These are phyloP conservation scores for Axea sp. DNA, from an alignment of 2,888 invertebrate genomes.

Conservation along the genomic window DNA sequence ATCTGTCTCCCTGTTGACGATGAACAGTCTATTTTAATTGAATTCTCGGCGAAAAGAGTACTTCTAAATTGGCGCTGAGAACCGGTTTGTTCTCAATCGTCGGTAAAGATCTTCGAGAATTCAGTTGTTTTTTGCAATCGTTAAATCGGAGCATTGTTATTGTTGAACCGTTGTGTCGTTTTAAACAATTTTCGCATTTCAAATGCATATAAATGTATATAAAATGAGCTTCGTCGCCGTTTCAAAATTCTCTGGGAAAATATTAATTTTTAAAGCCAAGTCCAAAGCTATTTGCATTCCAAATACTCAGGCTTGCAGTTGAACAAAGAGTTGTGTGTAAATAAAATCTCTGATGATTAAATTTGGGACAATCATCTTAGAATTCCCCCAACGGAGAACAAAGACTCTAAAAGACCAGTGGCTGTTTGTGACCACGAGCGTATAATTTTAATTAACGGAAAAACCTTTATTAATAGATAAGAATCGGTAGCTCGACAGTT, in stretches of 20 bases:
- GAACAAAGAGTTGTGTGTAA: too few relatives aligned
- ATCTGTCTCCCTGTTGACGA: constrained; percentile 50
- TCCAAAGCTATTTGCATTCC: too few relatives aligned
- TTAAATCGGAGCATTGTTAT: constrained; percentile 20
- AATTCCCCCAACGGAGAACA: constrained; percentile 8
- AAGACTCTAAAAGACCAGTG: constrained; percentile 18
- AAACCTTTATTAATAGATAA: constrained; percentile 69
- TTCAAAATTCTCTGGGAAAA: too few relatives aligned
- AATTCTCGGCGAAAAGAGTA: constrained; percentile 47
- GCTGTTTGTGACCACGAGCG: constrained; percentile 56
- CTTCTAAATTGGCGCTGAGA: constrained; percentile 37
- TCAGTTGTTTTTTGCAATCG: constrained; percentile 23
- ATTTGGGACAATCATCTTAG: constrained; percentile 22
- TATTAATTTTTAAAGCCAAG: too few relatives aligned
- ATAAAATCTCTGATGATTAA: constrained; percentile 29
- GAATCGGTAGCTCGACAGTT: constrained; percentile 59
- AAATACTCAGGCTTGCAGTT: too few relatives aligned
- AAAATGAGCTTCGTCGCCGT: too few relatives aligned
- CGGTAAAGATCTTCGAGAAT: constrained; percentile 29
- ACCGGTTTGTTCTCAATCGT: constrained; percentile 39
- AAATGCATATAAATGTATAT: too few relatives aligned
- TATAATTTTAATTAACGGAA: constrained; percentile 72
- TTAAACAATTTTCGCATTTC: too few relatives aligned
- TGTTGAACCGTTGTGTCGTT: too few relatives aligned
- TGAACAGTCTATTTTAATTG: constrained; percentile 56